phyloP scores from a whole-genome alignment of 2,888 invertebrate genomes.

The Mylabris sibirica region DNA sequence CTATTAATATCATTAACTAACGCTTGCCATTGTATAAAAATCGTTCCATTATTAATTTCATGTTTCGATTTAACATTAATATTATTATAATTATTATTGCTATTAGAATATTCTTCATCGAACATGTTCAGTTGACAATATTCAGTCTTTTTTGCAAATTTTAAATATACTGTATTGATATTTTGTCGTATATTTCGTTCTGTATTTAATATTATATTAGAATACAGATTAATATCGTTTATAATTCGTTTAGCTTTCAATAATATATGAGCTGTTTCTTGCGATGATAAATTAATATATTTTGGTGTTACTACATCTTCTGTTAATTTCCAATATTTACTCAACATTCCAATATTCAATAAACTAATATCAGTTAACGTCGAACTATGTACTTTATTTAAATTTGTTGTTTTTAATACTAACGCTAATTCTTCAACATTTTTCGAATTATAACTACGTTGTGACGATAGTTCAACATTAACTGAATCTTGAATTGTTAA shows the following conservation, averaged over 20 bases:
- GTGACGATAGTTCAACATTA: constrained; percentile 63
- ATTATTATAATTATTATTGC: constrained; percentile 22
- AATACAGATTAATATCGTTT: constrained; percentile 49
- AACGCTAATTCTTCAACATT: constrained; percentile 69
- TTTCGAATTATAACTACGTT: constrained; percentile 60
- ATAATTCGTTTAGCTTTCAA: constrained; percentile 60
- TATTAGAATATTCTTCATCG: constrained; percentile 41
- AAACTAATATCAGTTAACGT: constrained; percentile 66
- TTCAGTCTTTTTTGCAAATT: constrained; percentile 62
- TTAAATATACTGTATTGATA: constrained; percentile 57
- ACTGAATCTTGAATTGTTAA: constrained; percentile 70
- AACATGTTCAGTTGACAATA: constrained; percentile 53
- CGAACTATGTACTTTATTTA: constrained; percentile 70
- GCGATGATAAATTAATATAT: constrained; percentile 61
- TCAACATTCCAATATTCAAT: constrained; percentile 68
- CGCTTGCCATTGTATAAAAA: constrained; percentile 59
- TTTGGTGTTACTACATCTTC: constrained; percentile 52
- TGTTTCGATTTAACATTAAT: constrained; percentile 40
- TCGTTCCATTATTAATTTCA: constrained; percentile 51
- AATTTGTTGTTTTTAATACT: constrained; percentile 74
- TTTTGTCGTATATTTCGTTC: constrained; percentile 46
- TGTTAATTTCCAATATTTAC: constrained; percentile 68
- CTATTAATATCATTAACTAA: constrained; percentile 62
- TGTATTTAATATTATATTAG: constrained; percentile 54
- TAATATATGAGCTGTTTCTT: constrained; percentile 65